Percentiles rank a stretch among this genome's conserved stretches.
These are phyloP conservation scores for Callocephalon fimbriatum DNA, from an alignment of 2,113 vertebrate genomes.

Conservation along the genomic window DNA sequence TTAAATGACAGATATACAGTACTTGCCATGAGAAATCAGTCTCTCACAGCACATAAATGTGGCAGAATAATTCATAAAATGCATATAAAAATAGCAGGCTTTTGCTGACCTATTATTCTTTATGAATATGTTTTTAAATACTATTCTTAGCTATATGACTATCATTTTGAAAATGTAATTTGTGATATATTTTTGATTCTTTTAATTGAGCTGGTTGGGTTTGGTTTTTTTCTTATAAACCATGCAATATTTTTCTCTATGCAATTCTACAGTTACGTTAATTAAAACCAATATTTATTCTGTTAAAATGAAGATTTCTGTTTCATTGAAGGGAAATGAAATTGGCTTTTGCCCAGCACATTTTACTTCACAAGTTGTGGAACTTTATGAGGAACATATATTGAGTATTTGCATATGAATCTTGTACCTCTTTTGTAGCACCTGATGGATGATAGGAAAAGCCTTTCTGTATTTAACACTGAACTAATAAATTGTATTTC, in stretches of 20 bases:
- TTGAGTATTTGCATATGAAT: background rate
- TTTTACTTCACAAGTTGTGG: background rate
- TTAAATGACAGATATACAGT: background rate
- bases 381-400: background rate
- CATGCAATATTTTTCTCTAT: background rate
- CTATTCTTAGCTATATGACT: background rate
- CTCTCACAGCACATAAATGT: background rate
- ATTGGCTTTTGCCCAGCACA: background rate
- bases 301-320: background rate
- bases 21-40: conserved; percentile 20
- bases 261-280: background rate
- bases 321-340: background rate
- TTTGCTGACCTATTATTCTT: background rate
- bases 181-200: background rate
- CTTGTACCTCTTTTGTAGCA: background rate
- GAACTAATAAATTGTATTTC: background rate
- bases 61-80: background rate
- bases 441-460: background rate
- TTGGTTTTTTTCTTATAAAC: background rate
- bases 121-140: background rate
- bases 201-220: background rate
- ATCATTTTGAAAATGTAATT: background rate
- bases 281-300: background rate
- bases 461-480: background rate
- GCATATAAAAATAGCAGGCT: background rate